Percentiles rank a stretch among this genome's conserved stretches.
Evolutionary conservation across 2,797 vertebrate species (phyloP).

Genomic region (Oreortyx pictus): DNA sequence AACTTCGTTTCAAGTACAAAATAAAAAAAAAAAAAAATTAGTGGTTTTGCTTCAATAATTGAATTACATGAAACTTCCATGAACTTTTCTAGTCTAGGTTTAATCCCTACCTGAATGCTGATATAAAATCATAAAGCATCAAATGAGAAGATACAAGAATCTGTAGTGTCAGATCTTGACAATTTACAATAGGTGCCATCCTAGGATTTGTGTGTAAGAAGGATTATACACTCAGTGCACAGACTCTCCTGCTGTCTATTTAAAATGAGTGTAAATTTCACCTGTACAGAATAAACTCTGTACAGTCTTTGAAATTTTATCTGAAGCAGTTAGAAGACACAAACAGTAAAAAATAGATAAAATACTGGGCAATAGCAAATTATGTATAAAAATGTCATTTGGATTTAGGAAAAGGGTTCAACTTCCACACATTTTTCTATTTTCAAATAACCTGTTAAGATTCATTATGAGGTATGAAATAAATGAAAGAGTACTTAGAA

Average conservation of each 20-base stretch:
- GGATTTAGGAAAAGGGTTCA: not conserved
- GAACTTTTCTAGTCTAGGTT: not conserved
- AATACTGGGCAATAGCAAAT: not conserved
- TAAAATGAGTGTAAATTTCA: not conserved
- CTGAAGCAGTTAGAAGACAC: not conserved
- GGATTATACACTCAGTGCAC: not conserved
- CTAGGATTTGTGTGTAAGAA: not conserved
- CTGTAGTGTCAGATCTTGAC: not conserved
- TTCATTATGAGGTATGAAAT: constrained; percentile 86
- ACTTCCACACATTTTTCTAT: constrained; percentile 62
- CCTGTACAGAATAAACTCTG: not conserved
- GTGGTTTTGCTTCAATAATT: not conserved
- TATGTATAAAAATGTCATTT: not conserved
- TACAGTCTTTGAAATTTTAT: not conserved
- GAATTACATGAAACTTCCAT: not conserved
- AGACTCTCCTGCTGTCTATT: not conserved
- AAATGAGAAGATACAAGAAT: not conserved
- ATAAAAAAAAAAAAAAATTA: not conserved
- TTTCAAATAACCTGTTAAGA: constrained; percentile 79
- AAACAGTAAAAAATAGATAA: not conserved
- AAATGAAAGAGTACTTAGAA: constrained; percentile 78
- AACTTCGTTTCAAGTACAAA: not conserved
- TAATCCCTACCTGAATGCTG: not conserved
- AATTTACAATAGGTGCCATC: not conserved
- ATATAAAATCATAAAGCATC: not conserved